Conservation (phyloP, 2,888 invertebrate species). For the Synergus itoensis region DNA sequence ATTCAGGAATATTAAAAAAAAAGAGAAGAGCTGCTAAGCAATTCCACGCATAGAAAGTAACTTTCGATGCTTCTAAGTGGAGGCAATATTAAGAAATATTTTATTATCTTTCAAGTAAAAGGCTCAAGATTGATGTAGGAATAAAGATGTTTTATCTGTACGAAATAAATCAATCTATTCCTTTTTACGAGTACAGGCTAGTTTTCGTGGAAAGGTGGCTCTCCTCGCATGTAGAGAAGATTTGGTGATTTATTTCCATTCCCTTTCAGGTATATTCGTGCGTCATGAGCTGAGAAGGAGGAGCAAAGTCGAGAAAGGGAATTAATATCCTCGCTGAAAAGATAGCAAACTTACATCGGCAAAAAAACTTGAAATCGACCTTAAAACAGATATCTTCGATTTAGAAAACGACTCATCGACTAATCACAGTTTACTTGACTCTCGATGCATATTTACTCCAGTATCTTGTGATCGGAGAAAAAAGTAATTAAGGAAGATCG, state of each 20-base stretch:
- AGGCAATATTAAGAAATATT: background rate
- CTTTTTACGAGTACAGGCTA: conserved; percentile 10
- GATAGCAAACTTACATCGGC: background rate
- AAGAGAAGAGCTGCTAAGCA: background rate
- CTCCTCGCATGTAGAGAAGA: conserved; percentile 8
- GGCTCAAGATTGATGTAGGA: conserved; percentile 10
- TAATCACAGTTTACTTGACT: background rate
- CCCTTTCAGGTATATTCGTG: conserved; percentile 8
- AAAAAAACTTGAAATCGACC: background rate
- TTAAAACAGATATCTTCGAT: background rate
- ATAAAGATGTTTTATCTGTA: conserved; percentile 26
- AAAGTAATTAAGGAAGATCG: conserved; percentile 29
- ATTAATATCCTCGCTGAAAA: background rate
- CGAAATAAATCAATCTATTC: conserved; percentile 14
- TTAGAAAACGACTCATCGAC: background rate
- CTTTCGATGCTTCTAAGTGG: background rate
- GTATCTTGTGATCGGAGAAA: conserved; percentile 28
- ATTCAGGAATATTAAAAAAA: conserved; percentile 26
- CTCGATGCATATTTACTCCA: background rate
- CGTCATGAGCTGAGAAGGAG: background rate
- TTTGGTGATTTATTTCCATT: conserved; percentile 32
- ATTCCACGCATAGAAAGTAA: background rate
- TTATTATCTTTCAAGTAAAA: background rate
- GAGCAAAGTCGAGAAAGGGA: background rate
- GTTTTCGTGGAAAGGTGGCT: conserved; percentile 15